Conservation (phyloP, 2,888 invertebrate species). For the Cerceris rybyensis region DNA sequence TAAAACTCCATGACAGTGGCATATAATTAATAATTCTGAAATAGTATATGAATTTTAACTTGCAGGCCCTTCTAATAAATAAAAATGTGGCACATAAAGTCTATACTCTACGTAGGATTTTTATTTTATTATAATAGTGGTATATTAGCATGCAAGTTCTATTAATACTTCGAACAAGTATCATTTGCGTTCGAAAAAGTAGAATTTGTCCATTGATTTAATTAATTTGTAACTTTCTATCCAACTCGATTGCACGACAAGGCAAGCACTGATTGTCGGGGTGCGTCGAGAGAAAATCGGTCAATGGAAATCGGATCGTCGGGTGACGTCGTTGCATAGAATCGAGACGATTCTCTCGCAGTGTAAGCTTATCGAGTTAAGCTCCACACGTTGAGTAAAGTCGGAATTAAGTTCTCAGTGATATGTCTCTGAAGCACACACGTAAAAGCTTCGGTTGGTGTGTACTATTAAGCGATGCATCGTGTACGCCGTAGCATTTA, state of each 20-base stretch:
- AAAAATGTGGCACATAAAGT: no score
- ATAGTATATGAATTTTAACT: no score
- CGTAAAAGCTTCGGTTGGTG: constrained; percentile 24
- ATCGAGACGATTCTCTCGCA: constrained; percentile 17
- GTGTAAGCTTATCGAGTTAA: constrained; percentile 47
- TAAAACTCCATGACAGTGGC: no score
- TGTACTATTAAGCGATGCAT: constrained; percentile 25
- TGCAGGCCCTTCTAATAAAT: no score
- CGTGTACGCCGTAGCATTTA: constrained; percentile 26
- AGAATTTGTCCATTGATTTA: no score
- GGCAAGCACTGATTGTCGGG: neutral
- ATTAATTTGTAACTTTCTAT: no score
- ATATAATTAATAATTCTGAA: no score
- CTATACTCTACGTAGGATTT: no score
- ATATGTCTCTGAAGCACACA: constrained; percentile 26
- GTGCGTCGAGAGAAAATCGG: neutral
- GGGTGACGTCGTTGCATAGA: constrained; percentile 21
- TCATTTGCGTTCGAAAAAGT: no score
- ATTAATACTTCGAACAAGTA: no score
- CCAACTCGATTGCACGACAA: neutral
- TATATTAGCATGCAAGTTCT: no score
- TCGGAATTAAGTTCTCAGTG: constrained; percentile 47
- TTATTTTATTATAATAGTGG: no score
- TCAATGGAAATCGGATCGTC: constrained; percentile 23
- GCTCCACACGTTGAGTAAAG: constrained; percentile 49